These are phyloP conservation scores for Eutrigla gurnardus DNA, from an alignment of 2,797 vertebrate genomes.

Conservation along the genomic window DNA sequence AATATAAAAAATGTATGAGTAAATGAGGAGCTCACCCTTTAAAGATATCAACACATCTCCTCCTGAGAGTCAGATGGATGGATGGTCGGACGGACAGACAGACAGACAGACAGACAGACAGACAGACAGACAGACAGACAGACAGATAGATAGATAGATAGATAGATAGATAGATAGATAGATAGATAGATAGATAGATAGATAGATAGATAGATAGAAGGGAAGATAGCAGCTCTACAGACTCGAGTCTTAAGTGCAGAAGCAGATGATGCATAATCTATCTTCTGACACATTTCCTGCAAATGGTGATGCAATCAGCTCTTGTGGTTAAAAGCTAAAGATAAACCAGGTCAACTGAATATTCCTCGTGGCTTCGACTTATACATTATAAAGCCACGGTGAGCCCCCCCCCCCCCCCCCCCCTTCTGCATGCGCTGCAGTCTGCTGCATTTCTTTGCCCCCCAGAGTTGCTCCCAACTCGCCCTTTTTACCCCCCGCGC, in stretches of 20 bases:
- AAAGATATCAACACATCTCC: neutral
- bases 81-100: conserved; percentile 10
- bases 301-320: conserved; percentile 64
- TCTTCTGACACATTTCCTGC: conserved; percentile 67
- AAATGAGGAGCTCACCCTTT: neutral
- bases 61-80: neutral
- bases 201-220: conserved; percentile 22
- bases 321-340: conserved; percentile 67
- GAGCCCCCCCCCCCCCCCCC: conserved; percentile 21
- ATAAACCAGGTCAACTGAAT: conserved; percentile 84
- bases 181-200: conserved; percentile 30
- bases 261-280: conserved; percentile 49
- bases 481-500: conserved; percentile 69
- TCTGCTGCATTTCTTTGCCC: conserved; percentile 45
- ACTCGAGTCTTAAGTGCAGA: conserved; percentile 50
- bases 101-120: neutral
- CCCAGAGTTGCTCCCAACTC: conserved; percentile 53
- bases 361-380: conserved; percentile 71
- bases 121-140: too few species aligned
- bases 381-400: conserved; percentile 71
- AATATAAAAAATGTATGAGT: too few species aligned
- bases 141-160: conserved; percentile 9
- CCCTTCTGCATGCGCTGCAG: conserved; percentile 55
- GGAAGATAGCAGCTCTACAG: conserved; percentile 11
- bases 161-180: neutral